These are phyloP conservation scores for Plecotus auritus DNA, from an alignment of 2,113 vertebrate genomes.

Conservation along the genomic window DNA sequence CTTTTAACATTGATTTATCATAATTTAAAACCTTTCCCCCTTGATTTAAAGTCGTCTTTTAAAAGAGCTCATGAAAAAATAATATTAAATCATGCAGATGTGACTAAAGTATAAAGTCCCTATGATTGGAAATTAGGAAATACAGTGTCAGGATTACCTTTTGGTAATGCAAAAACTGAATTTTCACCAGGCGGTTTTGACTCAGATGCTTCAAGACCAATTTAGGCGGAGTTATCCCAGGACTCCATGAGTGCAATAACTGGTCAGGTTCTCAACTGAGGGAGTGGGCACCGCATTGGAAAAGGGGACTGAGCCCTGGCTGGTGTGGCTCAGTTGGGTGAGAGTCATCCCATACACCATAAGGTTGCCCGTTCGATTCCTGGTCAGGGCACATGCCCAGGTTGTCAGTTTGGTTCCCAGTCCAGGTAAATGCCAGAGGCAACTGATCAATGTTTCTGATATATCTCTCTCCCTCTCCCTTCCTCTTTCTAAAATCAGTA, in stretches of 20 bases:
- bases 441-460: no score
- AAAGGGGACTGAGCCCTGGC: no score
- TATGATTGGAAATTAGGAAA: neutral
- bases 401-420: no score
- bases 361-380: no score
- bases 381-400: no score
- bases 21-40: neutral
- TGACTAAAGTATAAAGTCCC: neutral
- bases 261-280: neutral
- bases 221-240: neutral
- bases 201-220: neutral
- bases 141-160: neutral
- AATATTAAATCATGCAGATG: neutral
- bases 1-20: constrained; percentile 18
- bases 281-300: neutral
- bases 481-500: no score
- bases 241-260: neutral
- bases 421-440: no score
- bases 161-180: neutral
- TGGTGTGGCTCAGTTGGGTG: no score
- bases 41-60: neutral
- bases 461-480: no score
- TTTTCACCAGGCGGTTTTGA: neutral
- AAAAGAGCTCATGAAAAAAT: neutral
- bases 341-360: no score